A percentile compares a stretch with the other conserved stretches of the same genome.
Conservation (phyloP, 2,113 vertebrate genomes). For the Archocentrus centrarchus region DNA sequence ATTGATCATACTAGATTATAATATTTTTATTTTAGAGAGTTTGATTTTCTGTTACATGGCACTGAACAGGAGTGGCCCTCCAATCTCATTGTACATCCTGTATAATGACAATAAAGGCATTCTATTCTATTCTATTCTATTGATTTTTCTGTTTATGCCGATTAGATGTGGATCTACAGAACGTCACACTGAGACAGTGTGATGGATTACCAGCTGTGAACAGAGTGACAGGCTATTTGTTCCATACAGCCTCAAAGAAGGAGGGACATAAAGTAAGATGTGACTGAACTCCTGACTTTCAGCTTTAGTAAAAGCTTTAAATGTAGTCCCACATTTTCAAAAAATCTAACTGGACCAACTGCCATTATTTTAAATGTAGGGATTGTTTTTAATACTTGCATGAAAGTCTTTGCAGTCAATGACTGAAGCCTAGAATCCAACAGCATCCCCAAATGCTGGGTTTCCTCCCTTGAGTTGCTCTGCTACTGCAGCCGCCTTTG, state of each 20-base stretch:
- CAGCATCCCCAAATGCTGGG: neutral
- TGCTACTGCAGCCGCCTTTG: neutral
- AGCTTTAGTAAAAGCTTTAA: neutral
- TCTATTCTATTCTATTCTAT: too few species aligned
- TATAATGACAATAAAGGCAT: too few species aligned
- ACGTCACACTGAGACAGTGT: neutral
- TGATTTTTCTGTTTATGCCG: neutral
- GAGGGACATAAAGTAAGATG: neutral
- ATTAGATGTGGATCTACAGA: neutral
- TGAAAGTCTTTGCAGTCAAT: neutral
- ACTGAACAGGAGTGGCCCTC: too few species aligned
- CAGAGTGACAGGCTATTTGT: neutral
- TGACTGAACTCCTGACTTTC: neutral
- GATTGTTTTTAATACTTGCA: neutral
- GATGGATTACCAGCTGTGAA: neutral
- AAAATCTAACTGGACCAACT: neutral
- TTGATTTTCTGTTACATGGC: too few species aligned
- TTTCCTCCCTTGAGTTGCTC: neutral
- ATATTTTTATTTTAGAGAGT: too few species aligned
- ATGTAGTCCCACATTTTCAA: neutral
- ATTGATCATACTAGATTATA: too few species aligned
- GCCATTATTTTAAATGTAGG: neutral
- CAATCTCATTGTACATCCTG: too few species aligned
- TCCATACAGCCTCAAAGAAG: neutral
- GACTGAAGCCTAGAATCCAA: neutral